Base-by-base conservation (phyloP, 2,113 vertebrate genomes). In the Rhabdornis inornatus region DNA sequence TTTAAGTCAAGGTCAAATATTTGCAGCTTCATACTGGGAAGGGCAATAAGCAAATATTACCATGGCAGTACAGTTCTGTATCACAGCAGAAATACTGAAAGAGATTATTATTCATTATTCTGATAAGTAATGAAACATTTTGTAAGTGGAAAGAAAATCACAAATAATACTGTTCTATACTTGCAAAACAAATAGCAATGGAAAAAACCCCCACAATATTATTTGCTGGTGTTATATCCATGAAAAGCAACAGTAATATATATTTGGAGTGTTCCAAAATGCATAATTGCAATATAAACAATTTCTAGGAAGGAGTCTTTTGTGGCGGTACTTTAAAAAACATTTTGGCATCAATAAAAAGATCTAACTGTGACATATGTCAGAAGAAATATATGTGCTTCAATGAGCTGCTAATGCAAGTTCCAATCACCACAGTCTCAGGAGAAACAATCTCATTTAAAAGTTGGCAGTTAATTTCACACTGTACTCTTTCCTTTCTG, bases 401-500 rank as follows among this genome's bases (percentile, higher is more conserved):
- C 95, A 77, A 60, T 61, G 72, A 94, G 79, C 42, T 94, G 79
- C 82, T 96, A 96, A 93, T 93, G 72, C 88, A 81, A 87, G 69
- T 86, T 93, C 68, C 81, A 94, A 87, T 94, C 94, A 85, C 52
- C 25, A 28, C 1, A 69, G 61, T 92, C 95, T 96, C 93, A 71
- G 44, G 94, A 96, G 96, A 88, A 97, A 96, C 59, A 96, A 95
- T 96, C 75, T 97, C 81, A 95, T 96, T 97, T 96, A 96, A 95
- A 97, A 97, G 22, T 80, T 96, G 96, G 95, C 97, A 97, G 71
- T 91, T 72, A 70, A 39, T 89, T 94, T 90, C 63, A 80, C 82
- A 88, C 53, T 56, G 15, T 72, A 74, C 45, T 89, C 33, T 82
- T 57, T 87, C 55, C 52, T 84, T 95, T 83, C 68, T 76, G 53